phyloP scores from a whole-genome alignment of 2,113 vertebrate genomes.

The Brevimyrus niger region DNA sequence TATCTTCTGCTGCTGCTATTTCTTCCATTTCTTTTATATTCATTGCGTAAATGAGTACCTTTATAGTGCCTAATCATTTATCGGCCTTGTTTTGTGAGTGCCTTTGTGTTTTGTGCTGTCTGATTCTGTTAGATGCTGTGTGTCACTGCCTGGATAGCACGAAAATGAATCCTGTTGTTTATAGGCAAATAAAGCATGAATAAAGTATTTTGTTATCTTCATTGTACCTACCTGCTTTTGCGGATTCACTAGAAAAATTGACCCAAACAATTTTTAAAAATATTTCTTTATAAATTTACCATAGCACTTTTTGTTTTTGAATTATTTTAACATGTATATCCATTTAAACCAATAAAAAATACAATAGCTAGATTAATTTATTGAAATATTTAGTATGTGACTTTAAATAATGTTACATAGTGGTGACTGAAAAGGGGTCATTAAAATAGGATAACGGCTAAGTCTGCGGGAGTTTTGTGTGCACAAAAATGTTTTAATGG shows the following conservation, averaged over 20 bases:
- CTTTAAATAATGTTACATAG: background rate
- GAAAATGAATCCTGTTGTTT: too few relatives aligned
- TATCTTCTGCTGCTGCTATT: background rate
- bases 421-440: background rate
- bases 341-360: background rate
- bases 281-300: background rate
- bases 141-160: background rate
- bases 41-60: too few relatives aligned
- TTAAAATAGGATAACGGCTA: background rate
- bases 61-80: background rate
- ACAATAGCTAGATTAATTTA: background rate
- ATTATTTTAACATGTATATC: background rate
- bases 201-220: background rate
- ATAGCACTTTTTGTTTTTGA: background rate
- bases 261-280: background rate
- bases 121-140: background rate
- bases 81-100: background rate
- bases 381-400: background rate
- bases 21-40: background rate
- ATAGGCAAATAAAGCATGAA: background rate
- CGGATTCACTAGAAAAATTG: background rate
- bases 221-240: background rate
- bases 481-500: too few relatives aligned
- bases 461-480: too few relatives aligned
- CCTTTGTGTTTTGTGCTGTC: background rate